Conservation (phyloP, 2,888 invertebrate species). For the Hirtodrosophila confusa region DNA sequence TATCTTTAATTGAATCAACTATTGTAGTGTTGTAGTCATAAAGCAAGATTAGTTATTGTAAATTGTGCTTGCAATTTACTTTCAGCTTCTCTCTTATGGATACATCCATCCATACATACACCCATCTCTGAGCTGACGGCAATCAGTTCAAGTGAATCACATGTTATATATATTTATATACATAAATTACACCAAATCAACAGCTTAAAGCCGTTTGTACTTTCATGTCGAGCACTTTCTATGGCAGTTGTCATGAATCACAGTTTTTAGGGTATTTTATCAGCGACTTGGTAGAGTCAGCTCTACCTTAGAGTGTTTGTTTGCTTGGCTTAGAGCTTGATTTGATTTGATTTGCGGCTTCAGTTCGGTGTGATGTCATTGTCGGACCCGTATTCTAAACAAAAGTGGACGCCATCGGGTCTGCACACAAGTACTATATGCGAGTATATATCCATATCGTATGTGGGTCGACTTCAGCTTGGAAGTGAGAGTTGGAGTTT, state of each 20-base stretch:
- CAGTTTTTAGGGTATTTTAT: slow-evolving; percentile 10
- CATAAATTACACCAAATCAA: too few species aligned
- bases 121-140: too few species aligned
- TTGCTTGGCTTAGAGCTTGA: slow-evolving; percentile 36
- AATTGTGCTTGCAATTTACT: too few species aligned
- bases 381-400: slow-evolving; percentile 42
- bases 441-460: slow-evolving; percentile 24
- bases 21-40: too few species aligned
- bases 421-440: slow-evolving; percentile 21
- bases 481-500: slow-evolving; percentile 57
- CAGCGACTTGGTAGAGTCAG: not conserved
- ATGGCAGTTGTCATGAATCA: not conserved
- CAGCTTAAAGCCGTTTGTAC: not conserved
- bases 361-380: slow-evolving; percentile 65
- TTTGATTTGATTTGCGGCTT: slow-evolving; percentile 55
- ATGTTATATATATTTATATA: too few species aligned
- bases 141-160: too few species aligned
- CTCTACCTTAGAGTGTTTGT: slow-evolving; percentile 13
- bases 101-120: too few species aligned
- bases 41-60: too few species aligned
- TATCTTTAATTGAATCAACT: too few species aligned
- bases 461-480: slow-evolving; percentile 60
- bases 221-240: not conserved
- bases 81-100: too few species aligned
- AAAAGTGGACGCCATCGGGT: slow-evolving; percentile 45